These are phyloP conservation scores for Siniperca chuatsi DNA, from an alignment of 2,113 vertebrate species.

Conservation along the genomic window DNA sequence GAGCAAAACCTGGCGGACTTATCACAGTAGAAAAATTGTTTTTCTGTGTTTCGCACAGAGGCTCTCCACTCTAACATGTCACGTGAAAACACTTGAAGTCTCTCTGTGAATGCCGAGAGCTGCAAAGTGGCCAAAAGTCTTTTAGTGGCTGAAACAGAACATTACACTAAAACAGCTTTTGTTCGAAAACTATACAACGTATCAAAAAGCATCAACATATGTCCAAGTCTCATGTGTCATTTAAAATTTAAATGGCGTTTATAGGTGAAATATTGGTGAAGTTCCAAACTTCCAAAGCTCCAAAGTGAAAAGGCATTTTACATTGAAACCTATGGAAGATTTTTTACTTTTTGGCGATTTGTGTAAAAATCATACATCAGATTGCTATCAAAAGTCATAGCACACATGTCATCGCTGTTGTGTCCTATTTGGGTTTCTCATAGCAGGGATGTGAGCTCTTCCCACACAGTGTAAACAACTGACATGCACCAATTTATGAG, in stretches of 20 bases:
- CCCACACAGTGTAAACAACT: neutral
- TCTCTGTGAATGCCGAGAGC: neutral
- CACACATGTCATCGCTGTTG: neutral
- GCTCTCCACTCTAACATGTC: no score
- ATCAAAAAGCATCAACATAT: neutral
- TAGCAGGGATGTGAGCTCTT: slow-evolving; percentile 8
- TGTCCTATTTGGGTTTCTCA: slow-evolving; percentile 36
- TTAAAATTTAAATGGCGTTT: neutral
- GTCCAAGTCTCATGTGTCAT: neutral
- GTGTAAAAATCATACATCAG: neutral
- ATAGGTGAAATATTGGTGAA: neutral
- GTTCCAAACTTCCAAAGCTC: neutral
- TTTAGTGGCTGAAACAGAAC: neutral
- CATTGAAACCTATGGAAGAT: neutral
- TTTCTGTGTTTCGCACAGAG: no score
- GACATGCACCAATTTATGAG: slow-evolving; percentile 4
- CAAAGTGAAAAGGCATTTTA: neutral
- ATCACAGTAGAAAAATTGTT: no score
- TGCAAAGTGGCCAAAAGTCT: no score
- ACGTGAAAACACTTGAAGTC: no score
- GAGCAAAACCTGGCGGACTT: no score
- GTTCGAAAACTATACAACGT: neutral
- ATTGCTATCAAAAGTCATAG: no score
- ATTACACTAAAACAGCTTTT: neutral
- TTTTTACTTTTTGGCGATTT: neutral